Evolutionary conservation across 2,797 vertebrate species (phyloP).

Genomic region (Antennarius maculatus): DNA sequence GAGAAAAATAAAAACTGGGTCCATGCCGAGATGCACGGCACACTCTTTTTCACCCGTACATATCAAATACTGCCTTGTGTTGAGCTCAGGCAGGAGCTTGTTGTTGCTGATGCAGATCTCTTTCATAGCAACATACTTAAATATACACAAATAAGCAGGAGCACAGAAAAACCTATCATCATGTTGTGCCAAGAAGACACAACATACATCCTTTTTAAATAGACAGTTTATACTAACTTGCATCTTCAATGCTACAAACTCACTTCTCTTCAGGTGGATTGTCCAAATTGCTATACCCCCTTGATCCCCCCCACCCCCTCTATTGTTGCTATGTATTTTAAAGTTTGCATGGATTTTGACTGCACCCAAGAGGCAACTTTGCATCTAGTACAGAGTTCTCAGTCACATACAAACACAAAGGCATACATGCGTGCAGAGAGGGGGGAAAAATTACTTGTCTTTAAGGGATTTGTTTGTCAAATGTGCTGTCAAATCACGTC

Average conservation of each 20-base stretch:
- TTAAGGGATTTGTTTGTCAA: slow-evolving; percentile 81
- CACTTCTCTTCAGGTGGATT: slow-evolving; percentile 58
- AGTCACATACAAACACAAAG: slow-evolving; percentile 29
- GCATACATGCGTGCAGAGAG: slow-evolving; percentile 39
- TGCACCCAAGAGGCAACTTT: slow-evolving; percentile 80
- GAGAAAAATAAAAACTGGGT: slow-evolving; percentile 35
- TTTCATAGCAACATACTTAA: slow-evolving; percentile 19
- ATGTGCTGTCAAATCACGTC: slow-evolving; percentile 81
- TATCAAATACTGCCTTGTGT: slow-evolving; percentile 35
- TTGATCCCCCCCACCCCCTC: slow-evolving; percentile 53
- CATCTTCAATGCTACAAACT: slow-evolving; percentile 62
- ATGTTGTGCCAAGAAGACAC: not conserved
- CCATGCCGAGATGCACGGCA: slow-evolving; percentile 27
- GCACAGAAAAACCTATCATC: slow-evolving; percentile 43
- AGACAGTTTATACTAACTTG: slow-evolving; percentile 52
- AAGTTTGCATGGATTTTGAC: slow-evolving; percentile 85
- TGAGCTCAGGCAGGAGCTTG: slow-evolving; percentile 34
- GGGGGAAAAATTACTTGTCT: slow-evolving; percentile 57
- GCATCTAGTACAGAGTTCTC: slow-evolving; percentile 72
- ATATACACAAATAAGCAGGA: slow-evolving; percentile 24
- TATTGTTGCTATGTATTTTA: slow-evolving; percentile 79
- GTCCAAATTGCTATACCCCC: slow-evolving; percentile 72
- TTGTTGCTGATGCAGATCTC: slow-evolving; percentile 48
- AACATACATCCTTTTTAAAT: slow-evolving; percentile 40
- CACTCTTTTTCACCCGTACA: slow-evolving; percentile 25